These are phyloP conservation scores for Bufo gargarizans DNA, from an alignment of 2,113 vertebrate species.

Conservation along the genomic window DNA sequence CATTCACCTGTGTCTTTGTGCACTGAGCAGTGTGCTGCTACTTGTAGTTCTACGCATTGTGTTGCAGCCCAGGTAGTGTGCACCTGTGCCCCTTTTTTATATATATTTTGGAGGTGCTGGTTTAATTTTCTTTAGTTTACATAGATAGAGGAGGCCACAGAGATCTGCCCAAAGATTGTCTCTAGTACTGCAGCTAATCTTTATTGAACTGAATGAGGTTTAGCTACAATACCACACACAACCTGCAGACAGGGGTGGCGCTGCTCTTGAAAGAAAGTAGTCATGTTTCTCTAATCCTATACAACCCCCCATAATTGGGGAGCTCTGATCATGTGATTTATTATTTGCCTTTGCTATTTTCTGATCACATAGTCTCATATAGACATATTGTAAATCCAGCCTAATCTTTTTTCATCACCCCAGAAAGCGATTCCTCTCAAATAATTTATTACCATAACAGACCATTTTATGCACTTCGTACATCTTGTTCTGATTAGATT, in stretches of 20 bases:
- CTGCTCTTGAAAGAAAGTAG: background rate
- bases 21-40: no score
- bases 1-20: no score
- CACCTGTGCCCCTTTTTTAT: no score
- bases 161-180: background rate
- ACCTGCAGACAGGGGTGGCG: background rate
- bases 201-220: background rate
- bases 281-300: background rate
- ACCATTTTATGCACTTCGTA: background rate
- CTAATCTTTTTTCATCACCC: slow-evolving; percentile 14
- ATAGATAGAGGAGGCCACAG: background rate
- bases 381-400: slow-evolving; percentile 14
- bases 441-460: slow-evolving; percentile 7
- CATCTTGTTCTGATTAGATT: slow-evolving; percentile 20
- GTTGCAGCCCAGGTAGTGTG: no score
- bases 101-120: no score
- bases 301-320: background rate
- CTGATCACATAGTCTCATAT: background rate
- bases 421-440: background rate
- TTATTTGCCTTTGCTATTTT: background rate
- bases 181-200: background rate
- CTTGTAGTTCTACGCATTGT: no score
- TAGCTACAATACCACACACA: no score
- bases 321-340: background rate
- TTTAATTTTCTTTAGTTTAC: background rate